These are phyloP conservation scores for Saguinus imperator DNA, from an alignment of 2,113 vertebrate species.

Conservation along the genomic window DNA sequence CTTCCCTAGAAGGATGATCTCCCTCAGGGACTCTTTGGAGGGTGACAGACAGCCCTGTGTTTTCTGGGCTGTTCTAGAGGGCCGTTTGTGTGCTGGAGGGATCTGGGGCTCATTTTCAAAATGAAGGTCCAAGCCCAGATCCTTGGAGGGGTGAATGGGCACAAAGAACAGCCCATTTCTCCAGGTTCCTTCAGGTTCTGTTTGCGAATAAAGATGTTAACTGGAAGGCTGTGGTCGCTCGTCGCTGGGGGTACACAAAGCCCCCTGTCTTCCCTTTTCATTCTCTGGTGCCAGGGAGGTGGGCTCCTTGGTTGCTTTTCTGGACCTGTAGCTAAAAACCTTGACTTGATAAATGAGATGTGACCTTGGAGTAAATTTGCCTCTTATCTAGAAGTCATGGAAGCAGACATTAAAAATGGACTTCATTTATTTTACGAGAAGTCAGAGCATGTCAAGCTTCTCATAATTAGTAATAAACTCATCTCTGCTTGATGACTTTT, in stretches of 20 bases:
- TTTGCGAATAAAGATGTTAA: not conserved
- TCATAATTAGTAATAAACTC: slow-evolving; percentile 82
- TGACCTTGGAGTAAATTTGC: slow-evolving; percentile 86
- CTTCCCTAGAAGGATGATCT: not conserved
- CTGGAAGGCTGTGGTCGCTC: fast-evolving
- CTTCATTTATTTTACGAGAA: slow-evolving; percentile 83
- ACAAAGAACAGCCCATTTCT: not conserved
- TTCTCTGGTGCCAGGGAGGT: not conserved
- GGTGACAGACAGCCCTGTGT: too few relatives aligned
- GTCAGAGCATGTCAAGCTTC: slow-evolving; percentile 70
- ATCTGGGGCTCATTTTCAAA: not conserved
- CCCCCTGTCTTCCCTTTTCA: fast-evolving
- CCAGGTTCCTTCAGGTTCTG: not conserved
- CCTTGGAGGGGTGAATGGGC: not conserved
- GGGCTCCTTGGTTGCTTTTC: slow-evolving; percentile 47
- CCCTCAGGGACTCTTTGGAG: not conserved
- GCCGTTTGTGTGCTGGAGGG: not conserved
- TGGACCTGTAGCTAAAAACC: slow-evolving; percentile 76
- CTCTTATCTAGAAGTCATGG: slow-evolving; percentile 85
- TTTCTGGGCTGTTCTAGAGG: not conserved
- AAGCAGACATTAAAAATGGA: slow-evolving; percentile 88
- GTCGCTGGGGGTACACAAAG: not conserved
- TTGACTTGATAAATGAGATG: slow-evolving; percentile 85
- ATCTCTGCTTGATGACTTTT: slow-evolving; percentile 76
- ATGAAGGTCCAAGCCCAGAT: not conserved